These are phyloP conservation scores for Baryphthengus martii DNA, from an alignment of 2,113 vertebrate species.

Conservation along the genomic window DNA sequence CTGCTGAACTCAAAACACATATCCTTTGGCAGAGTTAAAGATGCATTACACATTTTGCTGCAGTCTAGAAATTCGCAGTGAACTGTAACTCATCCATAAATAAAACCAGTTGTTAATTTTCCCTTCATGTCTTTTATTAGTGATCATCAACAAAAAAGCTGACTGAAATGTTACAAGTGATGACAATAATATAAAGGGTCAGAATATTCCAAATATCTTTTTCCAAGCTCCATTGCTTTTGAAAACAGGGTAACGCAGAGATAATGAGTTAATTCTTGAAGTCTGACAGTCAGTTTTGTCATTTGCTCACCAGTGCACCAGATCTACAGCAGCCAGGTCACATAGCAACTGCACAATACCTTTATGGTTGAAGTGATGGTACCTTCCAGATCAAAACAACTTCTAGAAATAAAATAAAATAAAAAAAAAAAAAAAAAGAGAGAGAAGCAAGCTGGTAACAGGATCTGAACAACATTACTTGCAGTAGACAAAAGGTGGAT, in stretches of 20 bases:
- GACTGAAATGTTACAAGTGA: background rate
- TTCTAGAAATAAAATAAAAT: background rate
- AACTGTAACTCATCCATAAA: background rate
- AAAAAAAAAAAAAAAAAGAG: background rate
- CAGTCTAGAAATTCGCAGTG: background rate
- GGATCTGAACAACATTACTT: background rate
- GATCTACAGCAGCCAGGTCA: background rate
- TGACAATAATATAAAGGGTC: background rate
- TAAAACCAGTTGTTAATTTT: background rate
- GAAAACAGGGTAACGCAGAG: background rate
- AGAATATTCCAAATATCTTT: background rate
- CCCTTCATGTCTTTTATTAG: constrained; percentile 16
- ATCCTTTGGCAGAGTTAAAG: background rate
- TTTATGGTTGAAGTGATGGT: background rate
- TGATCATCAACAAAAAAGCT: background rate
- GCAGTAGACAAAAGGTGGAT: background rate
- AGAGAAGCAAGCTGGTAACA: background rate
- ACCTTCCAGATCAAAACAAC: background rate
- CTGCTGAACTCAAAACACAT: background rate
- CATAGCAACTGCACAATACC: background rate
- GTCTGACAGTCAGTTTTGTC: background rate
- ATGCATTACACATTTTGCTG: background rate
- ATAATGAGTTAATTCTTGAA: background rate
- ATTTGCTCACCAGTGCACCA: background rate
- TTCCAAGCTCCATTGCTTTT: background rate